Evolutionary conservation across 37 sponge, comb jelly and placozoan genomes (phyloP).

Genomic region (Eunapius fragilis): DNA sequence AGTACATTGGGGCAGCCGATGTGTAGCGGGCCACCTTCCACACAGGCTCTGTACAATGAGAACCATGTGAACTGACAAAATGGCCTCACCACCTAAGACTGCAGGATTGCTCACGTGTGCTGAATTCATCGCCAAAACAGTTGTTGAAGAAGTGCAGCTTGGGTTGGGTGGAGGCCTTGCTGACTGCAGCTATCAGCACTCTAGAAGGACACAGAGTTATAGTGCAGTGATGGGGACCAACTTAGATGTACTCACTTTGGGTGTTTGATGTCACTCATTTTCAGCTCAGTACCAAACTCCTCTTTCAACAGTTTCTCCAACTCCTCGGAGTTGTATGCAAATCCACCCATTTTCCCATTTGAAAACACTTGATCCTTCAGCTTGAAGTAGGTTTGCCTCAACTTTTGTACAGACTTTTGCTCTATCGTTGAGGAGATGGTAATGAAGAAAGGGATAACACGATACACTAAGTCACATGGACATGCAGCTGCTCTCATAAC

Average conservation of each 20-base stretch:
- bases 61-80: neutral
- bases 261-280: neutral
- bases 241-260: neutral
- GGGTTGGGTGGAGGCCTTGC: conserved; percentile 25
- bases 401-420: no score
- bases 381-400: no score
- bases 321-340: neutral
- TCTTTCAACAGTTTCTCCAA: neutral
- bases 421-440: no score
- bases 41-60: conserved; percentile 18
- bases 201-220: conserved; percentile 17
- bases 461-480: no score
- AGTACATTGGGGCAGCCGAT: conserved; percentile 38
- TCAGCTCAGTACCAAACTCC: neutral
- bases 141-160: conserved; percentile 67
- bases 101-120: conserved; percentile 25
- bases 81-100: neutral
- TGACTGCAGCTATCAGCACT: conserved; percentile 47
- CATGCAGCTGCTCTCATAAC: no score
- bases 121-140: conserved; percentile 44
- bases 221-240: neutral
- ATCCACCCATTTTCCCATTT: no score
- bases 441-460: no score
- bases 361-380: no score
- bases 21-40: conserved; percentile 75